Evolutionary conservation across 2,888 invertebrate species (phyloP), one percentile per base, ranked within the genome.

Genomic region (Danaus chrysippus): DNA sequence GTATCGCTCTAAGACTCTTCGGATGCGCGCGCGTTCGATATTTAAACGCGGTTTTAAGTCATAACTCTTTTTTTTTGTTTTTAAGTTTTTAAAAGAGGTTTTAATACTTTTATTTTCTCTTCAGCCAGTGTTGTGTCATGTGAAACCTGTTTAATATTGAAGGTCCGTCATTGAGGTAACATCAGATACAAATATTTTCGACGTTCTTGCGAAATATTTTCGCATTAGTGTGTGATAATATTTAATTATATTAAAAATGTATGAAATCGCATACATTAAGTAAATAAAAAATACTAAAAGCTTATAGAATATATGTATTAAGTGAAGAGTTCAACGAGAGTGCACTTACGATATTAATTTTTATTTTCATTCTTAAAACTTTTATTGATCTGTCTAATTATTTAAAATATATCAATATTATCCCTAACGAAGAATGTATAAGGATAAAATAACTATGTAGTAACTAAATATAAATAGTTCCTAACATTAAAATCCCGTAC

Each of bases 131-230:
- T 55, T 62, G 52, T 56, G 58, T 59, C 63, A 56, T 58, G 62
- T 59, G 59, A 65, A 59, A 43, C 15, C 42, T 59, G 67, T 64
- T 65, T 59, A 43, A 62, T 43, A 54, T 54, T 68, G 61, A 78
- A 85, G 82, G 84, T 82, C 80, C 73, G 81, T 71, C 61, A 63
- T 66, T 79, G 75, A 76, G 74, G 78, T 78, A 80, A 76, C 71
- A 66, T 62, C 68, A 73, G 76, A 78, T 79, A 79, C 76, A 76
- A 76, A 73, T 74, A 71, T 71, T 76, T 78, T 69, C 66, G 66
- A 72, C 70, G 57, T 66, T 67, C 62, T 84, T 82, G 72, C 76
- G 78, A 81, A 81, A 82, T 81, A 70, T 78, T 42, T 17, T 17
- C 54, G 54, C 56, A 59, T 42, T 42, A 76, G 78, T 76, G 73